These are phyloP conservation scores for Diuraphis noxia DNA, from an alignment of 1,140 invertebrate species.

Conservation along the genomic window DNA sequence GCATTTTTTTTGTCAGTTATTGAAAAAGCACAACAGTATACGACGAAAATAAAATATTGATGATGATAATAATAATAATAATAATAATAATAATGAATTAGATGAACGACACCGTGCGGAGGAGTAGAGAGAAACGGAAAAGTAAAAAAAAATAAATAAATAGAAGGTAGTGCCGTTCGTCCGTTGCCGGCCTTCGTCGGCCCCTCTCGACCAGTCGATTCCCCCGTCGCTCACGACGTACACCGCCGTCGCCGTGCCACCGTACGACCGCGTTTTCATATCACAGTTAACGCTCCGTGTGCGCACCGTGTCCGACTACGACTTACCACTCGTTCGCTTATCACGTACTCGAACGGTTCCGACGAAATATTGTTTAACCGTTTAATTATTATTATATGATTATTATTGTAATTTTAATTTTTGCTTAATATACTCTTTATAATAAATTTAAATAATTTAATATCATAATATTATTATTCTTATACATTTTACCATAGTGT, in stretches of 20 bases:
- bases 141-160: slow-evolving; percentile 1
- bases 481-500: not conserved
- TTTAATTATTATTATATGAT: not conserved
- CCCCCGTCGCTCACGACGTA: not conserved
- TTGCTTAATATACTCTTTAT: not conserved
- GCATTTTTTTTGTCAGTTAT: not conserved
- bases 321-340: not conserved
- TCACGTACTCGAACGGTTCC: not conserved
- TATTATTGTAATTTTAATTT: slow-evolving; percentile 4
- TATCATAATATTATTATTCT: not conserved
- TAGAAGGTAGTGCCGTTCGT: slow-evolving; percentile 26
- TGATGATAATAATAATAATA: not conserved
- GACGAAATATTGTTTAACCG: not conserved
- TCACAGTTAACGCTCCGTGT: slow-evolving; percentile 45
- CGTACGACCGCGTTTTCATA: slow-evolving; percentile 47
- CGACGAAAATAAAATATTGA: not conserved
- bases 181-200: slow-evolving; percentile 48
- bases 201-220: slow-evolving; percentile 35
- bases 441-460: not conserved
- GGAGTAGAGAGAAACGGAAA: not conserved
- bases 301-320: not conserved
- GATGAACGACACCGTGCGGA: too few species aligned
- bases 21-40: not conserved
- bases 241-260: not conserved
- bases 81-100: not conserved